Base-by-base conservation (phyloP, 2,888 invertebrate genomes). In the Drepanosiphum platanoidis region DNA sequence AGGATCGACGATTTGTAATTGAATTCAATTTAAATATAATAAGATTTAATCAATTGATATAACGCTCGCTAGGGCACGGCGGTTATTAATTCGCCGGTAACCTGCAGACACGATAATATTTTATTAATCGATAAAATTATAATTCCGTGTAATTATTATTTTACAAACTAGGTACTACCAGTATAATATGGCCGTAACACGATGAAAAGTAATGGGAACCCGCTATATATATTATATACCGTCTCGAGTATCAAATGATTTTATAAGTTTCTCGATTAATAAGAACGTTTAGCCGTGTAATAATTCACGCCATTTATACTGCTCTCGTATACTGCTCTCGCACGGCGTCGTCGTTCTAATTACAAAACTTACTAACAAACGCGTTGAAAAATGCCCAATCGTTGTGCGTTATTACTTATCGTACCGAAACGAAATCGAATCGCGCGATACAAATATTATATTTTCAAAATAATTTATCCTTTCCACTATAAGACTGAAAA, bases 21-120 rank as follows among this genome's bases (percentile, higher is more conserved):
- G 81, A 82, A 82, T 82, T 39, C 81, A 72, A 82, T 82, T 82
- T 82, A 61, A 72, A 82, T 71, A 64, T n/a, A 8, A 8, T 39
- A 32, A 71, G 80, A 81, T 81, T 70, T 70, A 81, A 81, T 81
- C 80, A 70, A 81, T 30, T 36, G 80, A 81, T 81, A 71, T 30
- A 71, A 36, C 22, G 27, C 70, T 22, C 36, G 58, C n/a, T n/a
- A n/a, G n/a, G n/a, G n/a, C n/a, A n/a, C n/a, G n/a, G n/a, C n/a
- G n/a, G n/a, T 34, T 80, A 70, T 81, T 36, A 58, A 70, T 81
- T 71, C 52, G 22, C 36, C 80, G 39, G 36, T 27, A 81, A 75
- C 34, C 75, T 75, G n/a, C 34, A 58, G 58, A 58, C 13, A 58
- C 30, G 34, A 80, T 68, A 34, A 52, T 18, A 68, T 79, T 68